Evolutionary conservation across 1,140 invertebrate genomes (phyloP).

Genomic region (Platyscapa corneri): DNA sequence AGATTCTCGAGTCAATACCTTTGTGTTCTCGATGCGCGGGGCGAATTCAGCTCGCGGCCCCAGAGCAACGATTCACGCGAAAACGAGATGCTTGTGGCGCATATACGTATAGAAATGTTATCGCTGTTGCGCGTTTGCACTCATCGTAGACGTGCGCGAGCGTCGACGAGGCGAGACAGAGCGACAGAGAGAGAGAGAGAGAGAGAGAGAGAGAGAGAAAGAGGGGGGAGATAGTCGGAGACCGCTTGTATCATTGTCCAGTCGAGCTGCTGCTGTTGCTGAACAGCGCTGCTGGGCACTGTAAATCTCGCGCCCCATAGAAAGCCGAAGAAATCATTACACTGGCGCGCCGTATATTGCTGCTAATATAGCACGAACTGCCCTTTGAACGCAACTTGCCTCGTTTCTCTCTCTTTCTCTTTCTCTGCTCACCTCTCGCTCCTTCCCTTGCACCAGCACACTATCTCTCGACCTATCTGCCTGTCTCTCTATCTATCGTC

Average conservation of each 20-base stretch:
- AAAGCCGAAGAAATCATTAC: conserved; percentile 64
- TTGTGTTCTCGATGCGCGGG: too few relatives aligned
- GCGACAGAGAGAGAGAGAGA: neutral
- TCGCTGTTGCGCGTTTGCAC: neutral
- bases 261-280: neutral
- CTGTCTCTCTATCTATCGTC: conserved; percentile 42
- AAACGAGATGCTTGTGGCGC: neutral
- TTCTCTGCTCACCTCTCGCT: neutral
- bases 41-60: neutral
- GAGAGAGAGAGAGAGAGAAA: neutral
- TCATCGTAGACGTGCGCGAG: neutral
- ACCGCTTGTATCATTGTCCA: conserved; percentile 22
- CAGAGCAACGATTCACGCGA: neutral
- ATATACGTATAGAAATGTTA: neutral
- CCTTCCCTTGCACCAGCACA: neutral
- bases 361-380: conserved; percentile 59
- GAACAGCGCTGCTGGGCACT: conserved; percentile 55
- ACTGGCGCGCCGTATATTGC: conserved; percentile 55
- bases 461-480: conserved; percentile 40
- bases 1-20: neutral
- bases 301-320: conserved; percentile 61
- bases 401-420: neutral
- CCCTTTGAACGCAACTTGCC: conserved; percentile 54
- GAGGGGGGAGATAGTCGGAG: too few relatives aligned
- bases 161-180: neutral